These are phyloP conservation scores for Meiosimyza decipiens DNA, from an alignment of 2,888 invertebrate genomes.

Conservation along the genomic window DNA sequence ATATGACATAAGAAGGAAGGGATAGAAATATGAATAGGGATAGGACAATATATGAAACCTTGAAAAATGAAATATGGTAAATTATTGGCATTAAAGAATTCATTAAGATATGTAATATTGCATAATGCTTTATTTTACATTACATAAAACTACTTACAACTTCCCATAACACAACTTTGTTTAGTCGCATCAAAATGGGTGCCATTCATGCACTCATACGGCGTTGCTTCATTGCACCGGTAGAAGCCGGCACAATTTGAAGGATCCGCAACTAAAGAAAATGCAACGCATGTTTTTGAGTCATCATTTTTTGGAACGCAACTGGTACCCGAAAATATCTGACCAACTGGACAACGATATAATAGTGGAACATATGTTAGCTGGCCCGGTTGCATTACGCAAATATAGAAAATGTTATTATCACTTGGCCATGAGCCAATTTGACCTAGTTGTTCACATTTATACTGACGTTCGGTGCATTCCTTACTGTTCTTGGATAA, in stretches of 20 bases:
- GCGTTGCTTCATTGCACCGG: constrained; percentile 38
- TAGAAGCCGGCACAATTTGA: constrained; percentile 40
- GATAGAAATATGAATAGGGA: too few species aligned
- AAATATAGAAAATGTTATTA: constrained; percentile 56
- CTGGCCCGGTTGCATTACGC: constrained; percentile 45
- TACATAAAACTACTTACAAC: constrained; percentile 13
- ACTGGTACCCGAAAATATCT: constrained; percentile 46
- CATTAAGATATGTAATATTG: too few species aligned
- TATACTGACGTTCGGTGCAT: constrained; percentile 53
- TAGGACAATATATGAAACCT: too few species aligned
- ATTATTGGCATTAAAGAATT: too few species aligned
- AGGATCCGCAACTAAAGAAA: constrained; percentile 21
- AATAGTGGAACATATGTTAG: constrained; percentile 49
- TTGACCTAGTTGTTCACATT: constrained; percentile 52
- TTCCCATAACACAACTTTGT: constrained; percentile 42
- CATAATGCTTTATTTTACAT: too few species aligned
- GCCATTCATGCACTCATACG: constrained; percentile 48
- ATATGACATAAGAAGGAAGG: too few species aligned
- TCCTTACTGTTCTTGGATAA: constrained; percentile 45
- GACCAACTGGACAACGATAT: constrained; percentile 53
- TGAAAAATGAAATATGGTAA: too few species aligned
- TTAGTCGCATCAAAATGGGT: constrained; percentile 42
- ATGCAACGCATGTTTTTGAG: neutral
- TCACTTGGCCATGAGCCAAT: constrained; percentile 54
- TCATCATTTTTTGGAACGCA: constrained; percentile 35